Percentiles rank a stretch among this genome's conserved stretches.
Evolutionary conservation across 30 jellyfish, hydroid and myxozoan genomes (phyloP).

Genomic region (Aurelia sp.): DNA sequence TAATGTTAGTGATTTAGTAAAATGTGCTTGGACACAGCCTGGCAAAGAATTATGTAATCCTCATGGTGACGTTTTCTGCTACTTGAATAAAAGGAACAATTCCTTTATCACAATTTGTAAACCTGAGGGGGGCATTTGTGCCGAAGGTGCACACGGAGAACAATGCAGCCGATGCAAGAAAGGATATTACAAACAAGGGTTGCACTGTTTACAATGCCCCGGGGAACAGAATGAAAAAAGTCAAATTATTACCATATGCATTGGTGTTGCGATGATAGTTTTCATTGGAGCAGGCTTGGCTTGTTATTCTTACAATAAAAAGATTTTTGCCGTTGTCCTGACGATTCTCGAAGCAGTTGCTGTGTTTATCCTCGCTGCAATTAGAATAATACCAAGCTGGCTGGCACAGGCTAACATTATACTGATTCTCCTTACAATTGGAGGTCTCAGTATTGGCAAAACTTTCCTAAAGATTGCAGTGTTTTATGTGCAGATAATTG

Average conservation of each 20-base stretch:
- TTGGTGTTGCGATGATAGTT: constrained; percentile 3
- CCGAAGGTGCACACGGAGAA: constrained; percentile 44
- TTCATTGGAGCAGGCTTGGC: constrained; percentile 17
- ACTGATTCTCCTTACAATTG: constrained; percentile 36
- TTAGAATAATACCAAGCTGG: constrained; percentile 66
- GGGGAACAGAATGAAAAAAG: neutral
- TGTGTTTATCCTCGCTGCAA: constrained; percentile 36
- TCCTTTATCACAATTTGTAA: constrained; percentile 8
- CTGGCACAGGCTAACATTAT: constrained; percentile 49
- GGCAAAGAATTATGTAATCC: constrained; percentile 48
- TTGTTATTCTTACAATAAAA: constrained; percentile 4
- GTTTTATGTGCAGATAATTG: constrained; percentile 56
- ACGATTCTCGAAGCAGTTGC: constrained; percentile 44
- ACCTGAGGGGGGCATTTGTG: constrained; percentile 19
- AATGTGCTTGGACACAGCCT: constrained; percentile 65
- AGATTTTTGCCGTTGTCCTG: constrained; percentile 12
- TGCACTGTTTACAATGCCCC: constrained; percentile 48
- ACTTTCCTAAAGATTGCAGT: constrained; percentile 59
- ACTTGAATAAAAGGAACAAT: neutral
- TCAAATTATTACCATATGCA: neutral
- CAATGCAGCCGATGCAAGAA: constrained; percentile 56
- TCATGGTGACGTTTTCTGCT: constrained; percentile 11
- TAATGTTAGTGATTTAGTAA: constrained; percentile 6
- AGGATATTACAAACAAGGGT: constrained; percentile 33
- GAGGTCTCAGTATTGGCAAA: constrained; percentile 64